phyloP scores from a whole-genome alignment of 2,888 invertebrate genomes.

The Acanthococcus lagerstroemiae region DNA sequence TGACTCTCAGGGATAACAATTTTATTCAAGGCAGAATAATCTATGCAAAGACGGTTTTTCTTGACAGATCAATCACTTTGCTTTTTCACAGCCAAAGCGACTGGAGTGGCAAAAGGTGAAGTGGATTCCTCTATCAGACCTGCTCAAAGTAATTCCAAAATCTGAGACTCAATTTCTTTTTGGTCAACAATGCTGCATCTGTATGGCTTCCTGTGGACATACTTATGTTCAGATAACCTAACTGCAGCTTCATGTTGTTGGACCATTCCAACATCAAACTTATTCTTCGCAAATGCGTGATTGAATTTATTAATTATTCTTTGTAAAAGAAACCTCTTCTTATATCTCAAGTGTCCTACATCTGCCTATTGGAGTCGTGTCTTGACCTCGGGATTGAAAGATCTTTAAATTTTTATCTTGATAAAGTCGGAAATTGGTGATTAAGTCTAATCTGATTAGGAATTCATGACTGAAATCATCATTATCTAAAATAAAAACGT shows the following conservation, averaged over 20 bases:
- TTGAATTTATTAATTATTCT: not conserved
- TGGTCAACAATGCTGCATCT: not conserved
- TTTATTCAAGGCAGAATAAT: not conserved
- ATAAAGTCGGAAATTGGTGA: too few relatives aligned
- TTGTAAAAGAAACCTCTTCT: not conserved
- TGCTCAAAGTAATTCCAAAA: not conserved
- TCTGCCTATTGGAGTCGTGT: not conserved
- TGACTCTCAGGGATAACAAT: not conserved
- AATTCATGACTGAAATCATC: not conserved
- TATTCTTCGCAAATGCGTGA: not conserved
- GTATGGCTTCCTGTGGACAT: constrained; percentile 1
- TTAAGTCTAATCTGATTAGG: not conserved
- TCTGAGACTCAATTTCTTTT: too few relatives aligned
- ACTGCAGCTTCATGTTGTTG: not conserved
- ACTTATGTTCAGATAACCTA: not conserved
- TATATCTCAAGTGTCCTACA: not conserved
- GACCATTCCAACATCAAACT: too few relatives aligned
- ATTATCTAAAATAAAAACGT: not conserved
- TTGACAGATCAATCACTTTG: not conserved
- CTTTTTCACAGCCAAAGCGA: not conserved
- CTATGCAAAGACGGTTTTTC: not conserved
- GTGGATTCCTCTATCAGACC: not conserved
- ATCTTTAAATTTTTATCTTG: not conserved
- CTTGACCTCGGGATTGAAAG: not conserved
- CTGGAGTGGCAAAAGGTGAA: too few relatives aligned